phyloP scores from a whole-genome alignment of 2,888 invertebrate genomes.

The Hirtodrosophila trivittata region DNA sequence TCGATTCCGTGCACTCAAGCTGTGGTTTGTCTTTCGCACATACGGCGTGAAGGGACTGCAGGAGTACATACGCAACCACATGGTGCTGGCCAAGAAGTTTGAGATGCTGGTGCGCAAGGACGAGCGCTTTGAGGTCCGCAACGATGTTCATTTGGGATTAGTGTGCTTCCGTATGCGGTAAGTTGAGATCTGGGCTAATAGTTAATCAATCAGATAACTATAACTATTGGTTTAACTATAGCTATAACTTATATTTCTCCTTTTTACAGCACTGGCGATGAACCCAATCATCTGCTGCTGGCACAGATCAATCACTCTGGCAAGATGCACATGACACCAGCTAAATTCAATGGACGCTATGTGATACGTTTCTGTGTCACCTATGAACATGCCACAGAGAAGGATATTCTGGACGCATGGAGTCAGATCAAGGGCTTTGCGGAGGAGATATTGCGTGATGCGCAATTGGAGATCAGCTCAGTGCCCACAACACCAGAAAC shows the following conservation, averaged over 20 bases:
- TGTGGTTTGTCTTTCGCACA: conserved; percentile 93
- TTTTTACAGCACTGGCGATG: conserved; percentile 86
- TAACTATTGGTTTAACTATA: too few relatives aligned
- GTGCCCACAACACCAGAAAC: conserved; percentile 78
- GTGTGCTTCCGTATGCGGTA: conserved; percentile 90
- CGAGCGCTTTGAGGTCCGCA: conserved; percentile 90
- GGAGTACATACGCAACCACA: conserved; percentile 92
- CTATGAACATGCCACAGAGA: conserved; percentile 90
- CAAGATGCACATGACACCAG: conserved; percentile 93
- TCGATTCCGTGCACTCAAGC: conserved; percentile 92
- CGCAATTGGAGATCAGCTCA: conserved; percentile 70
- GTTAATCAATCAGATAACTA: too few relatives aligned
- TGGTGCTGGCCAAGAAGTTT: conserved; percentile 90
- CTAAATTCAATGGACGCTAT: conserved; percentile 90
- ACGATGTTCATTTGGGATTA: conserved; percentile 90
- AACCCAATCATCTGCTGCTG: conserved; percentile 89
- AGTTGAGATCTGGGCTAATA: conserved; percentile 22
- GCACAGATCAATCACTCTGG: conserved; percentile 93
- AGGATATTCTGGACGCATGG: conserved; percentile 89
- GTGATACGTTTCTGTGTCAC: conserved; percentile 92
- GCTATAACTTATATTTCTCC: neutral
- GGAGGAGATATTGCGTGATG: conserved; percentile 85
- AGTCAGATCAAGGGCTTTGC: conserved; percentile 87
- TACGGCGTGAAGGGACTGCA: conserved; percentile 93
- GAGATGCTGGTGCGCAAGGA: conserved; percentile 88